Base-by-base conservation (phyloP, 1,140 invertebrate species). In the Drosophila sproati region DNA sequence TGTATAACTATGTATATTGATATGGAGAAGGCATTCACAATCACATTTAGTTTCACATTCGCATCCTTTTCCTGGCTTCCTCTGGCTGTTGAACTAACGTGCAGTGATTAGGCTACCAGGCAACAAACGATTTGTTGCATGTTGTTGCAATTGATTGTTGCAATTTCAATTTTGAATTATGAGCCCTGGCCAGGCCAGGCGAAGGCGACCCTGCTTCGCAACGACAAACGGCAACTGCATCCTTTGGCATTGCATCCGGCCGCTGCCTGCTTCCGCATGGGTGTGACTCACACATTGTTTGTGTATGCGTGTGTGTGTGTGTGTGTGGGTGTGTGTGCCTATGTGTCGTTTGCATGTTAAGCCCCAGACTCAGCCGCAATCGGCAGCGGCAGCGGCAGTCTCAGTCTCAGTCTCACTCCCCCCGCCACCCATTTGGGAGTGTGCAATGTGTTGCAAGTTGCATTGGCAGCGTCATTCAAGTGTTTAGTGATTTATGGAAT, bases 151-250 rank as follows among this genome's bases (percentile, higher is more conserved):
- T 91, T 91, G 89, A 91, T 91, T 91, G 89, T 91, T 91, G 89
- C 89, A 91, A 91, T 91, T 89, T 91, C 89, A 91, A 91, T 91
- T 91, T 91, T 91, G 89, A 91, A 91, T 91, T 91, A 91, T 91
- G 80, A 81, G 77, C 54, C 62, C 66, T 52, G 73, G 39, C 12
- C 55, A 51, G 45, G 47, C 41, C 28, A n/a, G 20, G 32, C 57
- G 55, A 59, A 54, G 51, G 37, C 56, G 48, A 62, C 31, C 7
- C 64, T 12, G 57, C 37, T 34, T 20, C 6, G 28, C 51, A 61
- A 63, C 52, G 43, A 47, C 66, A 43, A 37, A 61, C 66, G 47
- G 61, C 69, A 63, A 63, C 62, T 54, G 70, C 70, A 73, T 73
- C 76, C 83, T 82, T 73, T 82, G 64, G 47, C 77, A 59, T 67